Evolutionary conservation across 2,888 invertebrate genomes (phyloP), one percentile per base, ranked within the genome.

Genomic region (Synergus gifuensis): DNA sequence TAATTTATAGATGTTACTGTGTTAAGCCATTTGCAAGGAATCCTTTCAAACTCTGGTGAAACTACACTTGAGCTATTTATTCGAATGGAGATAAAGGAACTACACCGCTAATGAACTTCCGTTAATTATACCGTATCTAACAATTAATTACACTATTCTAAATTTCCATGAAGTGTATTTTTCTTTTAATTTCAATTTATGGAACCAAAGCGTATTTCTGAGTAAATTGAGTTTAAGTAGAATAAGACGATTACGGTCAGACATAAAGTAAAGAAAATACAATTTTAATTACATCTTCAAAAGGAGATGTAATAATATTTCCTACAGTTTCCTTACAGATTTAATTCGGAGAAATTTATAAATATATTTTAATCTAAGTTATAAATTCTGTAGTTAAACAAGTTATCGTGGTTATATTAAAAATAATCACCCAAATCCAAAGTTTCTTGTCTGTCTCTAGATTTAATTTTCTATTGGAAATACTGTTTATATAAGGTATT

Each of bases 41-140:
- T n/a, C 73, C 73, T 73, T 73, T 40, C 73, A 36, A 73, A 73
- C 54, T 54, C 36, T 73, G n/a, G 8, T 54, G 28, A 54, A 73
- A 73, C 73, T 58, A 4, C 54, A 54, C n/a, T 54, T 11, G 28
- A 58, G 40, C 36, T 73, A 73, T 73, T 73, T 73, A 73, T 73
- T 54, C 36, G n/a, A 16, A 54, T 73, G 36, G 8, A 36, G 49
- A 73, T 73, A 54, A 73, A n/a, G 54, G 54, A 54, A 40, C 40
- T 54, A 49, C 54, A 54, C 11, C 36, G 40, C 36, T 54, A 73
- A 73, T 73, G 54, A 54, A 73, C 49, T 73, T 73, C 54, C 73
- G 11, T 73, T 54, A 49, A 73, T 49, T 54, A 36, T 11, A 73
- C 49, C 49, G 14, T 28, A 11, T 12, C 36, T 36, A 54, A 11